Evolutionary conservation across 2,888 invertebrate genomes (phyloP).

Genomic region (Agonopterix arenella): DNA sequence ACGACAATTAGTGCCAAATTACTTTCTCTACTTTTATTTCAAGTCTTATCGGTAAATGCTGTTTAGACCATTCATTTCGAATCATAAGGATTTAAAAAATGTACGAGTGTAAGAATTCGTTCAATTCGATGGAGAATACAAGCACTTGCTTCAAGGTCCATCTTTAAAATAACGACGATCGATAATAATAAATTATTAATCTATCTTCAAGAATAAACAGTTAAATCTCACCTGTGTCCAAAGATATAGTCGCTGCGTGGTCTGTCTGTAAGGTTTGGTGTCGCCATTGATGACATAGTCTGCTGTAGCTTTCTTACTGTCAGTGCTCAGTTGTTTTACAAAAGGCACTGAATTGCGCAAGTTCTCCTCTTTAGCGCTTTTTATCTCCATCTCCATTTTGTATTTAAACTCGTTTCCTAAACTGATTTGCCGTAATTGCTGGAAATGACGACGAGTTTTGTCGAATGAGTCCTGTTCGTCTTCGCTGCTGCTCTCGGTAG

Average conservation of each 20-base stretch:
- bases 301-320: conserved; percentile 74
- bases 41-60: conserved; percentile 13
- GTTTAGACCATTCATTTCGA: neutral
- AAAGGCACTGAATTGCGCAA: conserved; percentile 78
- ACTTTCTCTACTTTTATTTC: conserved; percentile 15
- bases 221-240: conserved; percentile 57
- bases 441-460: conserved; percentile 77
- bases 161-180: no score
- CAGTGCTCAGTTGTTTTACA: conserved; percentile 77
- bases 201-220: neutral
- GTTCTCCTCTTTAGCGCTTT: conserved; percentile 77
- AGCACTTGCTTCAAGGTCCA: no score
- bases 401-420: conserved; percentile 79
- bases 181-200: no score
- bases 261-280: conserved; percentile 62
- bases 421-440: conserved; percentile 78
- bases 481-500: conserved; percentile 68
- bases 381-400: conserved; percentile 81
- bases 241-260: conserved; percentile 71
- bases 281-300: conserved; percentile 63
- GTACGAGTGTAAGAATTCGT: neutral
- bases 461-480: conserved; percentile 75
- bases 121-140: neutral
- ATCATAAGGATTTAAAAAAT: neutral
- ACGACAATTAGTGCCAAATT: conserved; percentile 15